Percentiles rank a stretch among this genome's conserved stretches.
These are phyloP conservation scores for Poecilia velifera DNA, from an alignment of 2,797 vertebrate genomes.

Conservation along the genomic window DNA sequence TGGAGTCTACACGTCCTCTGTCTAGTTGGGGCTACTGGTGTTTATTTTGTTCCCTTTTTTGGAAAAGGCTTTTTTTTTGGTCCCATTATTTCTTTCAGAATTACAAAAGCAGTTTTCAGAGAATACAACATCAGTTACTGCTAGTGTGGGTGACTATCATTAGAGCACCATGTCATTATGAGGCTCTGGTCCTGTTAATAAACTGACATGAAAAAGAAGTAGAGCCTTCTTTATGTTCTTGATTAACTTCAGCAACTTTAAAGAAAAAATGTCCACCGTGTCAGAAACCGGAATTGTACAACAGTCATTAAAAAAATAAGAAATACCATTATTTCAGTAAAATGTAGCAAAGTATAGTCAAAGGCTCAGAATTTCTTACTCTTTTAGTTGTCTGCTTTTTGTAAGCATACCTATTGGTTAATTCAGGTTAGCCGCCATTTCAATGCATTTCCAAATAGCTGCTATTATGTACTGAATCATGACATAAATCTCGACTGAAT, in stretches of 20 bases:
- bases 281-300: neutral
- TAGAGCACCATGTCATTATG: neutral
- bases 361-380: neutral
- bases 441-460: neutral
- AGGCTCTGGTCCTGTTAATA: conserved; percentile 3
- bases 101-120: conserved; percentile 18
- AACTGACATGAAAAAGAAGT: conserved; percentile 11
- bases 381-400: neutral
- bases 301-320: neutral
- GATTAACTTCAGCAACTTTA: conserved; percentile 7
- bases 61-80: conserved; percentile 25
- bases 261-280: neutral
- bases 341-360: neutral
- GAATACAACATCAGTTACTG: conserved; percentile 23
- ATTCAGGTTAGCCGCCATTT: neutral
- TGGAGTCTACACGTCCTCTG: conserved; percentile 1
- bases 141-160: neutral
- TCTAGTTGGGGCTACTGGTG: neutral
- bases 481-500: neutral
- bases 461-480: neutral
- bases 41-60: conserved; percentile 21
- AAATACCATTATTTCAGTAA: neutral
- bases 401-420: neutral
- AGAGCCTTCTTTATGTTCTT: conserved; percentile 1
- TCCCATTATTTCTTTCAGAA: conserved; percentile 11